Base-by-base conservation (phyloP, 2,797 vertebrate genomes). In the Premnoplex brunnescens region DNA sequence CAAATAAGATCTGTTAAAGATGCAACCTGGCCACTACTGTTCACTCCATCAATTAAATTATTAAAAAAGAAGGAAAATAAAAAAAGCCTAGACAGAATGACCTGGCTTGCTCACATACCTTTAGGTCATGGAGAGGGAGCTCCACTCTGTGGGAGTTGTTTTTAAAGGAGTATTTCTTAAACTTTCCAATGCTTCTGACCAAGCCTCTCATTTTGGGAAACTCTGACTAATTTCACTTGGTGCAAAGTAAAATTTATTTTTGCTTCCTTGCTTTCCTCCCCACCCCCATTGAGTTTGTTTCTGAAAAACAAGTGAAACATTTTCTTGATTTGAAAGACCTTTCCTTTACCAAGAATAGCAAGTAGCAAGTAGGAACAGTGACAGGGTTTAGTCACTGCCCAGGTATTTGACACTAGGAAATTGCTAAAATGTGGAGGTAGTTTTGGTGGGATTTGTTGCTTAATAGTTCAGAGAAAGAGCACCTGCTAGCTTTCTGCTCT, bases 161-260 rank as follows among this genome's bases (percentile, higher is more conserved):
- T 95, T 94, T 93, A 85, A 93, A 91, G 88, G 76, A 95, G 71
- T 86, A 71, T 79, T 96, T 93, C 74, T 93, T 97, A 95, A 96
- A 96, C 59, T 94, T 96, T 97, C 95, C 95, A 86, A 2, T 58
- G 83, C 74, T 95, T 37, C 89, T 95, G 85, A 97, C 88, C 88
- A 93, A 94, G 88, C 48, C 43, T 87, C 64, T 94, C 89, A 74
- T 95, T 96, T 95, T 95, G 93, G 96, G 93, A 94, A 97, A 95
- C 90, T 94, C 76, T 97, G 97, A 97, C 90, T 97, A 96, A 96
- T 95, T 49, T 46, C 89, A 64, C 92, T 95, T 91, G 54, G 76
- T 94, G 96, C 88, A 82, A 74, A 95, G 83, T 46, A 95, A 48
- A 88, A 93, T 90, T 94, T 96, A 95, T 97, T 96, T 96, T 97